Percentiles rank a stretch among this genome's conserved stretches.
phyloP scores from a whole-genome alignment of 2,113 vertebrate species.

The Cyprinus carpio region DNA sequence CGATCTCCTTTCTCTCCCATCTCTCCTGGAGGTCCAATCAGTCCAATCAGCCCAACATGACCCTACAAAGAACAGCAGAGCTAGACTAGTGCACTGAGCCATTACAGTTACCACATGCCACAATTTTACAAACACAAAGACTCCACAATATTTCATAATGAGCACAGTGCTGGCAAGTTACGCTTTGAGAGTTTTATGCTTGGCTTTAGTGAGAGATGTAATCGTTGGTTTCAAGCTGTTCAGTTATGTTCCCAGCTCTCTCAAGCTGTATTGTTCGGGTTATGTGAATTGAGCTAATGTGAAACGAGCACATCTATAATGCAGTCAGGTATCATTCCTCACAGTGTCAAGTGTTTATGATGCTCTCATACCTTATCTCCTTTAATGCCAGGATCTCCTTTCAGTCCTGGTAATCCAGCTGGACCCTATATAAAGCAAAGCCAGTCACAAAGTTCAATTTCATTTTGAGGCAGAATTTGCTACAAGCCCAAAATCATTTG shows the following conservation, averaged over 20 bases:
- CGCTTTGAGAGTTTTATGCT: neutral
- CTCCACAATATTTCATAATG: neutral
- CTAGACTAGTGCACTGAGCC: neutral
- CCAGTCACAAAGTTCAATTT: constrained; percentile 25
- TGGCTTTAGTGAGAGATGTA: neutral
- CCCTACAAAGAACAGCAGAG: constrained; percentile 72
- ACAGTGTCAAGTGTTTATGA: neutral
- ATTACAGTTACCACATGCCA: constrained; percentile 23
- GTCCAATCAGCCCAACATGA: constrained; percentile 85
- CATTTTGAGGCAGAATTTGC: constrained; percentile 7
- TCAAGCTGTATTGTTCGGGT: neutral
- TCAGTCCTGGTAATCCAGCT: constrained; percentile 85
- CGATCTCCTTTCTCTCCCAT: constrained; percentile 90
- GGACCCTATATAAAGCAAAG: constrained; percentile 78
- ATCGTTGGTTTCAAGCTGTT: neutral
- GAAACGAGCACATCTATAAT: neutral
- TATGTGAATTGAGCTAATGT: neutral
- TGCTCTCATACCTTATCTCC: constrained; percentile 86
- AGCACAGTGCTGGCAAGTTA: neutral
- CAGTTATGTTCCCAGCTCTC: neutral
- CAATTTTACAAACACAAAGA: neutral
- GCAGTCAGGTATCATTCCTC: neutral
- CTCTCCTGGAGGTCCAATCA: constrained; percentile 88
- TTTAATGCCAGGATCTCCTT: constrained; percentile 84
- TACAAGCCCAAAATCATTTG: constrained; percentile 32